Evolutionary conservation across 2,797 vertebrate species (phyloP).

Genomic region (Fundulus diaphanus): DNA sequence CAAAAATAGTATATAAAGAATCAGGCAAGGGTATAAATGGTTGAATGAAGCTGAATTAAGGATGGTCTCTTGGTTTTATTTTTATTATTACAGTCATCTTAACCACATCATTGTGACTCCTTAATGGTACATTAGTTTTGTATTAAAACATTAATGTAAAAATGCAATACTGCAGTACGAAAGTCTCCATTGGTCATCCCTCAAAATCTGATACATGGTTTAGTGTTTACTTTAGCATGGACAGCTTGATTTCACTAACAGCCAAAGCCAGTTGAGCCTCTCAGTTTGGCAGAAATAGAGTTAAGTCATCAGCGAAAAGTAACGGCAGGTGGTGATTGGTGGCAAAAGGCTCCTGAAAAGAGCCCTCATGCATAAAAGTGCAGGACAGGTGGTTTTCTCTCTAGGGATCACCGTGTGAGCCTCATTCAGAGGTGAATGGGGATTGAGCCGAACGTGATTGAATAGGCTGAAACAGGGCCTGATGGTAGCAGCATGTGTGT

Average conservation of each 20-base stretch:
- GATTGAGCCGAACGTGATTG: slow-evolving; percentile 60
- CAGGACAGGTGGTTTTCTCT: slow-evolving; percentile 60
- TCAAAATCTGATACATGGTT: slow-evolving; percentile 1
- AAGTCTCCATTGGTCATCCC: slow-evolving; percentile 17
- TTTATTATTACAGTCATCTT: slow-evolving; percentile 44
- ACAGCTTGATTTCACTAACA: slow-evolving; percentile 12
- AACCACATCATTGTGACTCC: slow-evolving; percentile 40
- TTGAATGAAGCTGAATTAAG: slow-evolving; percentile 19
- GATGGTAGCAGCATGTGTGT: slow-evolving; percentile 38
- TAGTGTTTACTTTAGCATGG: background rate
- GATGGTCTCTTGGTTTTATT: slow-evolving; percentile 32
- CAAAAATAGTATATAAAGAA: background rate
- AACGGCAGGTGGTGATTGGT: slow-evolving; percentile 46
- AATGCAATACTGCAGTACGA: slow-evolving; percentile 32
- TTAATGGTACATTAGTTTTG: slow-evolving; percentile 43
- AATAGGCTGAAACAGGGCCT: slow-evolving; percentile 56
- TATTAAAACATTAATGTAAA: slow-evolving; percentile 43
- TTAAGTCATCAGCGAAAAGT: slow-evolving; percentile 51
- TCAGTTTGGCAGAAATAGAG: slow-evolving; percentile 34
- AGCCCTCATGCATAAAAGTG: slow-evolving; percentile 56
- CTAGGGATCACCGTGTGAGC: slow-evolving; percentile 43
- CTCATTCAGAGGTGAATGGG: slow-evolving; percentile 57
- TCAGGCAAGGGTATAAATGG: background rate
- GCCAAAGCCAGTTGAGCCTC: background rate
- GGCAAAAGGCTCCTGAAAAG: slow-evolving; percentile 55